Evolutionary conservation across 2,888 invertebrate genomes (phyloP).

Genomic region (Mechanitis mazaeus): DNA sequence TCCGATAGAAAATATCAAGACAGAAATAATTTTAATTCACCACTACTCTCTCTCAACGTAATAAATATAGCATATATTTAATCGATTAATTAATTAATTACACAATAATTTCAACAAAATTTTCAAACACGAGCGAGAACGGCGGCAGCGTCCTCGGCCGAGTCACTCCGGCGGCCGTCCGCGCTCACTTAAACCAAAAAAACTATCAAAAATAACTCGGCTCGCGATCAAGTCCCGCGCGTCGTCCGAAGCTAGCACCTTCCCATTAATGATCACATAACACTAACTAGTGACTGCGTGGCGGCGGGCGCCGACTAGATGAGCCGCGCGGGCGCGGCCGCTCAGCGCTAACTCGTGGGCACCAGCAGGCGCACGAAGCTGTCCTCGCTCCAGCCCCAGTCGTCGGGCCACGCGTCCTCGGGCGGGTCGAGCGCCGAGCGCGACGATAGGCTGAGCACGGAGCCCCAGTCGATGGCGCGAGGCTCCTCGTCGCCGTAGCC

Average conservation of each 20-base stretch:
- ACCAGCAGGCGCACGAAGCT: conserved; percentile 84
- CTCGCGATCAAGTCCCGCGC: conserved; percentile 73
- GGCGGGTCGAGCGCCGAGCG: conserved; percentile 90
- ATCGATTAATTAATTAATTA: conserved; percentile 59
- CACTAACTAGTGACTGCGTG: conserved; percentile 73
- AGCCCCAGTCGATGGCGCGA: conserved; percentile 93
- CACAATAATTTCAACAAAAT: conserved; percentile 76
- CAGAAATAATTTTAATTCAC: conserved; percentile 75
- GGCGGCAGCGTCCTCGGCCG: conserved; percentile 68
- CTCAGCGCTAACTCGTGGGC: conserved; percentile 79
- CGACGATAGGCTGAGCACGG: conserved; percentile 89
- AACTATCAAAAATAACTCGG: conserved; percentile 77
- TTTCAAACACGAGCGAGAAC: conserved; percentile 70
- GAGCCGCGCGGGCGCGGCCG: conserved; percentile 45
- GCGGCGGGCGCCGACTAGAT: conserved; percentile 56
- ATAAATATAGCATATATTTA: conserved; percentile 74
- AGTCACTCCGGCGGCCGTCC: conserved; percentile 70
- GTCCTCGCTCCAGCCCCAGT: conserved; percentile 80
- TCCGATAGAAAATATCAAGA: conserved; percentile 70
- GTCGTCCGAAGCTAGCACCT: conserved; percentile 77
- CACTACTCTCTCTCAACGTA: conserved; percentile 66
- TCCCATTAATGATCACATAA: conserved; percentile 74
- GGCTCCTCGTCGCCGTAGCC: conserved; percentile 87
- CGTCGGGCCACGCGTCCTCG: conserved; percentile 85
- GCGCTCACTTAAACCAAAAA: conserved; percentile 75